These are phyloP conservation scores for Zingel zingel DNA, from an alignment of 2,113 vertebrate species.

Conservation along the genomic window DNA sequence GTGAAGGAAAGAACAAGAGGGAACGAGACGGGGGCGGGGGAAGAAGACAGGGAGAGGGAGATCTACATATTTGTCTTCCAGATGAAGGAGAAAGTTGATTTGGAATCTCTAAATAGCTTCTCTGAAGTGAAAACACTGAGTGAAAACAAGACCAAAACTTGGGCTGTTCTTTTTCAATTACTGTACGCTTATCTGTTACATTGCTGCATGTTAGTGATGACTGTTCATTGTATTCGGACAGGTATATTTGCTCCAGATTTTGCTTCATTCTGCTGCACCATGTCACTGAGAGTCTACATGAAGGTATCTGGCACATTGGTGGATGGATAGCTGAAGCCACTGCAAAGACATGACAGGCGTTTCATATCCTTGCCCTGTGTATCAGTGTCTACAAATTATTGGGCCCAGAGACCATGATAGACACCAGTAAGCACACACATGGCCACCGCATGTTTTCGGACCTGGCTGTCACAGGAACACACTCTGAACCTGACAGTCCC, in stretches of 20 bases:
- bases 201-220: slow-evolving; percentile 16
- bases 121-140: slow-evolving; percentile 22
- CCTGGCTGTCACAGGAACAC: slow-evolving; percentile 63
- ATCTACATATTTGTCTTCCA: slow-evolving; percentile 64
- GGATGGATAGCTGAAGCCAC: slow-evolving; percentile 19
- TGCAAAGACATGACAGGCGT: slow-evolving; percentile 68
- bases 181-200: slow-evolving; percentile 24
- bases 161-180: slow-evolving; percentile 23
- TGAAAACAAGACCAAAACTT: slow-evolving; percentile 23
- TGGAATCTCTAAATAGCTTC: slow-evolving; percentile 46
- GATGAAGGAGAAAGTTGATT: slow-evolving; percentile 55
- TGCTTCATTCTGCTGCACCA: slow-evolving; percentile 32
- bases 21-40: background rate
- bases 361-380: slow-evolving; percentile 44
- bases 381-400: slow-evolving; percentile 23
- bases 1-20: slow-evolving; percentile 41
- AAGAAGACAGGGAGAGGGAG: slow-evolving; percentile 5
- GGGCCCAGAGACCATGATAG: slow-evolving; percentile 41
- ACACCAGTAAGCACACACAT: slow-evolving; percentile 53
- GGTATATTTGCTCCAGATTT: slow-evolving; percentile 32
- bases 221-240: slow-evolving; percentile 28
- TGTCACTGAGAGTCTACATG: slow-evolving; percentile 43
- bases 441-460: slow-evolving; percentile 56
- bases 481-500: slow-evolving; percentile 66
- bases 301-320: slow-evolving; percentile 39